Percentiles rank a stretch among this genome's conserved stretches.
Evolutionary conservation across 1,140 invertebrate genomes (phyloP).

Genomic region (Plectrocnemia conspersa): DNA sequence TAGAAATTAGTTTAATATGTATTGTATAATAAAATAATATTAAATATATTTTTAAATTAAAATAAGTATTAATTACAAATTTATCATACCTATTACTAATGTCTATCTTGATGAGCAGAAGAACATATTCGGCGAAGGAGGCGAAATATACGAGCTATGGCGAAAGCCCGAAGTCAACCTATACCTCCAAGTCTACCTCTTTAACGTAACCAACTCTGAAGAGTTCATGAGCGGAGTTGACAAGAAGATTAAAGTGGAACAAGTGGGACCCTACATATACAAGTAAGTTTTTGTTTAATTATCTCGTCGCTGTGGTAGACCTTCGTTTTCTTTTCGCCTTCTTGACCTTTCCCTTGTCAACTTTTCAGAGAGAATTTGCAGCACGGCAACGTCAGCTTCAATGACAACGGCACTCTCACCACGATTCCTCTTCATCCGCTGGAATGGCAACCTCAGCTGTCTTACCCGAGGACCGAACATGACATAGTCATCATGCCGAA

Average conservation of each 20-base stretch:
- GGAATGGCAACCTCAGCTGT: constrained; percentile 64
- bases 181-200: constrained; percentile 79
- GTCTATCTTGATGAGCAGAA: constrained; percentile 57
- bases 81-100: no score
- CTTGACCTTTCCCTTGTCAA: no score
- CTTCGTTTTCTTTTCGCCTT: no score
- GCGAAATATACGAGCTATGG: constrained; percentile 84
- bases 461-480: constrained; percentile 63
- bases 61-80: no score
- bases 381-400: constrained; percentile 66
- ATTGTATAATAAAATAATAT: no score
- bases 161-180: constrained; percentile 75
- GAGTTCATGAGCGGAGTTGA: constrained; percentile 64
- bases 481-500: constrained; percentile 79
- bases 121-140: constrained; percentile 62
- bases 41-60: no score
- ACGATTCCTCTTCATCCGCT: constrained; percentile 65
- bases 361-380: constrained; percentile 61
- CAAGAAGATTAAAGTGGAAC: constrained; percentile 66
- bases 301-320: background rate
- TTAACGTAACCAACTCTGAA: constrained; percentile 82
- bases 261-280: constrained; percentile 89
- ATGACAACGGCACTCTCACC: constrained; percentile 68
- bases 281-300: constrained; percentile 56
- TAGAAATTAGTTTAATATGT: no score